phyloP scores from a whole-genome alignment of 2,888 invertebrate genomes.

The Pasiphila rectangulata region DNA sequence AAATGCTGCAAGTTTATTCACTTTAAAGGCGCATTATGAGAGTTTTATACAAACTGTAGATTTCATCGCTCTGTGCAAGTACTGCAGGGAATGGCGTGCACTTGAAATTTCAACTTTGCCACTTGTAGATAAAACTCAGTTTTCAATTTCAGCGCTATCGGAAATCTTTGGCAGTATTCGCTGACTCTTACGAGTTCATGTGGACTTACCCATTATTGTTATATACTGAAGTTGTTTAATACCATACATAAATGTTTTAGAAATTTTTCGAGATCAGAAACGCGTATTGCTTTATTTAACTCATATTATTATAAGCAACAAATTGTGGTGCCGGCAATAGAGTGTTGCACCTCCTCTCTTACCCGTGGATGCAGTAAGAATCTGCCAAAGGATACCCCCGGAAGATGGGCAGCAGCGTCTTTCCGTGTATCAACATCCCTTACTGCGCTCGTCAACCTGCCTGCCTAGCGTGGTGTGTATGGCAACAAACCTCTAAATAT shows the following conservation, averaged over 20 bases:
- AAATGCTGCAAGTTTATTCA: conserved; percentile 8
- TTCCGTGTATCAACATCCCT: no score
- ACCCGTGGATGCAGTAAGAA: no score
- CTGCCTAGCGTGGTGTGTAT: no score
- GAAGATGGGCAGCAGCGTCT: no score
- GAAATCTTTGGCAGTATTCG: conserved; percentile 6
- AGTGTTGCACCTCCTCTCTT: no score
- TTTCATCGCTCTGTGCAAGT: conserved; percentile 11
- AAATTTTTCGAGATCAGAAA: not conserved
- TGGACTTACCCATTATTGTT: not conserved
- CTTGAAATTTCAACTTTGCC: conserved; percentile 6
- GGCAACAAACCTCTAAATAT: no score
- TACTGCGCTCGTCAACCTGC: no score
- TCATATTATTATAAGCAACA: not conserved
- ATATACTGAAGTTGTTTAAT: not conserved
- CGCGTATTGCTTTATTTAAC: no score
- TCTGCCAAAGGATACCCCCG: no score
- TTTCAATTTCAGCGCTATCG: not conserved
- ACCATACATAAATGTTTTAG: not conserved
- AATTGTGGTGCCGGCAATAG: not conserved
- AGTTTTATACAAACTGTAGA: conserved; percentile 17
- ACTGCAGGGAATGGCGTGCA: not conserved
- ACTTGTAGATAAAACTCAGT: not conserved
- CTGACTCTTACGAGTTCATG: not conserved
- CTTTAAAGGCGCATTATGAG: conserved; percentile 11